These are phyloP conservation scores for Eurois occulta DNA, from an alignment of 2,888 invertebrate genomes.

Conservation along the genomic window DNA sequence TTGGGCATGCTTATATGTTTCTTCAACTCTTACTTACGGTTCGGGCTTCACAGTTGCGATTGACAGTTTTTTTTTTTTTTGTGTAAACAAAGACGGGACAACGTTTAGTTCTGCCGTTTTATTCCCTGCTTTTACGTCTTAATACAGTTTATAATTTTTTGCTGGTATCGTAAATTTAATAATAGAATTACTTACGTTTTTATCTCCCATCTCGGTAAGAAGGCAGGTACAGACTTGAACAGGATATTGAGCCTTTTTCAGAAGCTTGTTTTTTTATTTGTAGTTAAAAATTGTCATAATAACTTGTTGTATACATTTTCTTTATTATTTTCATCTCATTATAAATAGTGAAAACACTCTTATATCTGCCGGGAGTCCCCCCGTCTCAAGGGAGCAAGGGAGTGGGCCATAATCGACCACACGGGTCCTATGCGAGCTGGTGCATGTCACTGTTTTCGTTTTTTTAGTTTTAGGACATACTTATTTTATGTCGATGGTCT, in stretches of 20 bases:
- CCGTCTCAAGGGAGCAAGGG: background rate
- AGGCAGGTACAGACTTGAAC: too few relatives aligned
- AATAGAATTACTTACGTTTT: background rate
- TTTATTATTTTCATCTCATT: background rate
- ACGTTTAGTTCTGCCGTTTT: background rate
- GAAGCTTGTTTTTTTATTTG: background rate
- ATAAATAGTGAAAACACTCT: background rate
- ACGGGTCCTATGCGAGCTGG: background rate
- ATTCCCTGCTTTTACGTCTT: background rate
- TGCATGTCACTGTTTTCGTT: background rate
- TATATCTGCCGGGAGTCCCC: background rate
- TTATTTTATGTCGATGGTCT: background rate
- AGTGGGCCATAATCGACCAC: background rate
- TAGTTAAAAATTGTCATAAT: background rate
- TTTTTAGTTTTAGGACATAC: background rate
- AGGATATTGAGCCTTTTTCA: background rate
- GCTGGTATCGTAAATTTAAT: background rate
- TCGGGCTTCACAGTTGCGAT: conserved; percentile 42
- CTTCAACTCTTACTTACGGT: conserved; percentile 52
- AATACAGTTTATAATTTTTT: background rate
- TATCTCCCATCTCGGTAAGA: background rate
- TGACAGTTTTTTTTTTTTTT: conserved; percentile 14
- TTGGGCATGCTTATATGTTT: conserved; percentile 73
- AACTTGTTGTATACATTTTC: background rate
- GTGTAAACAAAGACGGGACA: background rate